Evolutionary conservation across 2,113 vertebrate species (phyloP), one percentile per base, ranked within the genome.

Genomic region (Dicrurus megarhynchus): DNA sequence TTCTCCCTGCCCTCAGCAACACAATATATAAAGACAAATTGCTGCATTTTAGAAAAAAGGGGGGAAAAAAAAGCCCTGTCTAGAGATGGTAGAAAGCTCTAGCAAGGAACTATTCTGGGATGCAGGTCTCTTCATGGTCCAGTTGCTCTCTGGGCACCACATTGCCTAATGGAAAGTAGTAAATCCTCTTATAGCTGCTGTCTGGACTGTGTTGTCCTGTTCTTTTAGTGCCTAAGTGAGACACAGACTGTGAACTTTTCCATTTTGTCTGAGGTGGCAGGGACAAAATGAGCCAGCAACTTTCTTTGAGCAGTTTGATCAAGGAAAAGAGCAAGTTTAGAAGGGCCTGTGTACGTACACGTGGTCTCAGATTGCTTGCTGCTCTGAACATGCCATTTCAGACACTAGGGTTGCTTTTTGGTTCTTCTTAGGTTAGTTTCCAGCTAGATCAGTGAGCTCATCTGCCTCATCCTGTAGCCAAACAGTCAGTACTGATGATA

Each of bases 131-230:
- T 89, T 91, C 63, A 61, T 56, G 61, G 78, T 55, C 47, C 37
- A 56, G 50, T 73, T 85, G 69, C 20, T 35, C 74, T 91, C 82
- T 49, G 46, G 78, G 61, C 24, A 87, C 61, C 53, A 90, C 53
- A 44, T 10, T 75, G 65, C 52, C 69, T 91, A 69, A 84, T 75
- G 70, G 81, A 87, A 91, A 87, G 23, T 17, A 89, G 35, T 75
- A 91, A 93, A 94, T 93, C 65, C 56, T 94, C 47, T 94, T 84
- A 50, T 18, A 91, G 84, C 30, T 87, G 64, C 53, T 94, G 56
- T 75, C 90, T 89, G 69, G 56, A 41, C 64, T 55, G 26, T 42
- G 37, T 35, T 74, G 46, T 22, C 56, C 50, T 74, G 49, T 82
- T 89, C 60, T 23, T 92, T 70, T 39, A 59, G 35, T 75, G 57